Evolutionary conservation across 92 coral and sea anemone species (phyloP), one percentile per base, ranked within the genome.

Genomic region (Zoanthus sansibaricus): DNA sequence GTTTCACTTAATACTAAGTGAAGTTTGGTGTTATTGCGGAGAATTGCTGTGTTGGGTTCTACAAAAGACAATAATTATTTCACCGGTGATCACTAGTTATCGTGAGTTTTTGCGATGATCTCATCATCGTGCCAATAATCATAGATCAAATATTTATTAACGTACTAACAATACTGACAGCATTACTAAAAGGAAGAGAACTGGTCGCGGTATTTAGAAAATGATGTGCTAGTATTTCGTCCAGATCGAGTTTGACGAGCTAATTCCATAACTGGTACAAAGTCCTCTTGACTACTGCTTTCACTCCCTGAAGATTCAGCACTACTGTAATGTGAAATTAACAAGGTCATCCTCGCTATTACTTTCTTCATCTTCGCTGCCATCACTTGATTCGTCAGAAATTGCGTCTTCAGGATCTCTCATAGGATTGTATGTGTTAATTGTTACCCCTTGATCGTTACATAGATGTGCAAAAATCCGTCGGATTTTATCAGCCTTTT

Each of bases 401-500:
- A 9, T 54, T 70, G 74, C 66, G 84, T 73, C 78, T 73, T 74
- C 82, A 46, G 88, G 88, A 67, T 82, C 87, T 72, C 75, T 33
- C 79, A 82, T 82, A 51, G 49, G 9, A 25, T 52, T 74, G 84
- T 78, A 74, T 48, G 86, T 71, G 14, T 90, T 78, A 51, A 91
- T 83, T 82, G 70, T 79, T 37, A 59, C 91, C 20, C 89, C 66
- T 58, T 58, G 66, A 58, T 58, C n/a, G n/a, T 70, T 88, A 64
- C 87, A 91, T 25, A 84, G 74, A 70, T 88, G 92, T 83, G 89
- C 89, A 32, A 88, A 64, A 44, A 88, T 75, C 77, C 89, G 66
- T 77, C 94, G 83, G 52, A 84, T 88, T 91, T 91, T 91, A 86
- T 83, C 91, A 58, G 74, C 77, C 71, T 88, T 88, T 61, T 91